Percentiles rank a stretch among this genome's conserved stretches.
These are phyloP conservation scores for Phrynosoma platyrhinos DNA, from an alignment of 2,113 vertebrate species.

Conservation along the genomic window DNA sequence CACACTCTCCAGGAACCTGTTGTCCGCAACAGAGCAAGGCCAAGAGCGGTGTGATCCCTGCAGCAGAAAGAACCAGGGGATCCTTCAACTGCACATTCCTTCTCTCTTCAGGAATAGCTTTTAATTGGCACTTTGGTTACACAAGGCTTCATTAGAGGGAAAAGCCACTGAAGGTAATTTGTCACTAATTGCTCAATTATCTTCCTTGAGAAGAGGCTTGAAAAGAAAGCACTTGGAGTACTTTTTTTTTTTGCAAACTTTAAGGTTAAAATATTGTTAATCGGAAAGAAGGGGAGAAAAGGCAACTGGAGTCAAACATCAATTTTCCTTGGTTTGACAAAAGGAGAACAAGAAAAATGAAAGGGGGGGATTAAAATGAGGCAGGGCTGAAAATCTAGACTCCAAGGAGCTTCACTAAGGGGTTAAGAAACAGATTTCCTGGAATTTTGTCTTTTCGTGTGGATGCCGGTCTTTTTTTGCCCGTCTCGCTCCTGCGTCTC, in stretches of 20 bases:
- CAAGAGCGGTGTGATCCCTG: not conserved
- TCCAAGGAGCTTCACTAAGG: not conserved
- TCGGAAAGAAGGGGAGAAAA: not conserved
- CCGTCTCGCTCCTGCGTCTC: not conserved
- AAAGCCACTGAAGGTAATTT: slow-evolving; percentile 29
- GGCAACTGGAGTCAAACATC: not conserved
- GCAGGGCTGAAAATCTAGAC: too few relatives aligned
- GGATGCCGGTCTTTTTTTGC: not conserved
- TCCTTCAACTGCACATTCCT: not conserved
- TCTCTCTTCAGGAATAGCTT: not conserved
- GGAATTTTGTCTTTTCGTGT: not conserved
- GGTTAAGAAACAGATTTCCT: not conserved
- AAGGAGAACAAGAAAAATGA: not conserved
- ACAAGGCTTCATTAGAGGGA: slow-evolving; percentile 27
- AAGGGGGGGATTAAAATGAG: not conserved
- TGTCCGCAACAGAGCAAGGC: too few relatives aligned
- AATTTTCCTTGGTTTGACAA: not conserved
- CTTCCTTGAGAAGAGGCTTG: slow-evolving; percentile 27
- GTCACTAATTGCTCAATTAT: slow-evolving; percentile 44
- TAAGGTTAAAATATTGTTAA: slow-evolving; percentile 21
- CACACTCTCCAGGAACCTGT: not conserved
- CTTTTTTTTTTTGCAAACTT: slow-evolving; percentile 10
- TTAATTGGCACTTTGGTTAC: slow-evolving; percentile 20
- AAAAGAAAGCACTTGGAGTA: not conserved
- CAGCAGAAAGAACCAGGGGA: not conserved